Evolutionary conservation across 1,140 invertebrate species (phyloP).

Genomic region (Whitmania pigra): DNA sequence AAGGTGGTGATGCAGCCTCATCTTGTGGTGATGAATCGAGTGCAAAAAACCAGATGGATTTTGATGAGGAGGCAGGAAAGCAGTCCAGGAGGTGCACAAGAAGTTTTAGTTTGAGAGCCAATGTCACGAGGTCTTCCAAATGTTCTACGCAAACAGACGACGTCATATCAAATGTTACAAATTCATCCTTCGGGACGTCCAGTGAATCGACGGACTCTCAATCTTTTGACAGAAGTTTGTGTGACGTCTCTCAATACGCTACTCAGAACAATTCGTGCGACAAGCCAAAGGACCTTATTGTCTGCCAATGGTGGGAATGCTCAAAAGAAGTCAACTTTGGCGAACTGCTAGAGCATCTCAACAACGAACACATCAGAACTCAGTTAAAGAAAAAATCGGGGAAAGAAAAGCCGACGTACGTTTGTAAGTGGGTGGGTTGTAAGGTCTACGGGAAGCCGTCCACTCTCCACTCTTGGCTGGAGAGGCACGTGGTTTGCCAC

Average conservation of each 20-base stretch:
- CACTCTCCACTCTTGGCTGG: conserved; percentile 78
- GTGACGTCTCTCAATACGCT: too few species aligned
- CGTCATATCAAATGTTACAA: too few species aligned
- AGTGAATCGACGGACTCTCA: too few species aligned
- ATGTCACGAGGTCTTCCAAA: too few species aligned
- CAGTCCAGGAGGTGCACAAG: too few species aligned
- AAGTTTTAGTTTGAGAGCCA: too few species aligned
- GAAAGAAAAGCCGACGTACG: conserved; percentile 28
- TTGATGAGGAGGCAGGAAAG: too few species aligned
- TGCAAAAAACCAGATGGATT: too few species aligned
- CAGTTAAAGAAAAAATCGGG: conserved; percentile 46
- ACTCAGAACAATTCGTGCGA: neutral
- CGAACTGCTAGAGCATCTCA: conserved; percentile 73
- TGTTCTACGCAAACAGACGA: too few species aligned
- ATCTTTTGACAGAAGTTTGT: too few species aligned
- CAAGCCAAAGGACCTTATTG: neutral
- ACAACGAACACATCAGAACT: conserved; percentile 69
- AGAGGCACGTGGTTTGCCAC: conserved; percentile 77
- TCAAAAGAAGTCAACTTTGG: conserved; percentile 60
- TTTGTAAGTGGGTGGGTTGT: conserved; percentile 80
- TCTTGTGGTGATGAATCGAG: neutral
- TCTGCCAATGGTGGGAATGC: conserved; percentile 73
- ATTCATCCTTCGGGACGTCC: too few species aligned
- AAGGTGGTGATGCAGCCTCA: neutral
- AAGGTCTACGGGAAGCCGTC: conserved; percentile 84